Base-by-base conservation (phyloP, 2,888 invertebrate genomes). In the Bursaphelenchus okinawaensis region DNA sequence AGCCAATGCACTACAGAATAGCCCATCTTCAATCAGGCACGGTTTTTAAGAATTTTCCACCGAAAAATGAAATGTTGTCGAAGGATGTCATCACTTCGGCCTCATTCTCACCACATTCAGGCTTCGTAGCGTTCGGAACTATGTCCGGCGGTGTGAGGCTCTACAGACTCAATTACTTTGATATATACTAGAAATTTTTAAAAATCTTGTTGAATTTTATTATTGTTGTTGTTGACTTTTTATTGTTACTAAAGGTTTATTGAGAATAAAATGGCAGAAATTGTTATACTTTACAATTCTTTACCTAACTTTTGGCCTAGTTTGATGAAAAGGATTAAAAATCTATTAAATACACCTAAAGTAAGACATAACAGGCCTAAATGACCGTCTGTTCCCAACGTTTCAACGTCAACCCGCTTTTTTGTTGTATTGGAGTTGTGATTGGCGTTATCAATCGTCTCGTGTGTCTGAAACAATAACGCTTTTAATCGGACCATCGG, bases 1-100 rank as follows among this genome's bases (percentile, higher is more conserved):
- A 71, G 72, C 50, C 23, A 22, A 72, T 75, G 75, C 40, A 72
- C 12, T 56, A 55, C 31, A 63, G 75, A 26, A 24, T 72, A 16
- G 51, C 62, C 7, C 71, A 72, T 54, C 58, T 57, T 52, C 54
- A 52, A 16, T 65, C 56, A 19, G 75, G 75, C 12, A 63, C 60
- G 22, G 75, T 75, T 7, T 72, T 66, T 63, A 64, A 73, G 50
- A 72, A 72, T 57, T 72, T 75, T 28, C 73, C 73, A 0, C 19
- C 61, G 4, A 66, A 59, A 22, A 64, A 72, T 20, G 73, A 72
- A 52, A 66, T 71, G 67, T 54, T 71, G 22, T 52, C 59, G n/a
- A 61, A 59, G 28, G 64, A 66, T 50, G 24, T 40, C 3, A n/a
- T 66, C 16, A 66, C 62, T 8, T 40, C 52, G 6, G 65, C 58